A percentile compares a stretch with the other conserved stretches of the same genome.
phyloP scores from a whole-genome alignment of 2,888 invertebrate species.

The Mantis religiosa region DNA sequence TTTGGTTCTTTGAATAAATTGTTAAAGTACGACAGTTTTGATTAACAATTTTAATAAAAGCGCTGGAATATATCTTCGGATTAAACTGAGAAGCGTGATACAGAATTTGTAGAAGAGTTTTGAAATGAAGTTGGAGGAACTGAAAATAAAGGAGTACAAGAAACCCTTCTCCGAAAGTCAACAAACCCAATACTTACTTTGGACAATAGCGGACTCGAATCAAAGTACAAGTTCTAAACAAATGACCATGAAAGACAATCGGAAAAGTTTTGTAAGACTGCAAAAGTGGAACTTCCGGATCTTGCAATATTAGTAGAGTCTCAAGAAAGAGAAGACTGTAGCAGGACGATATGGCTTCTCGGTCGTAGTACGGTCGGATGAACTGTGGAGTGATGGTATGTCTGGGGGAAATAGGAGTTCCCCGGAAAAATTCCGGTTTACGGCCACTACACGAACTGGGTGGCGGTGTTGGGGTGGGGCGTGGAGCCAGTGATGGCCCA shows the following conservation, averaged over 20 bases:
- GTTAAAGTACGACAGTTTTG: too few relatives aligned
- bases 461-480: neutral
- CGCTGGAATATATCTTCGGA: too few relatives aligned
- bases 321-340: neutral
- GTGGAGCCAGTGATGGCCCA: neutral
- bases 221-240: neutral
- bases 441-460: neutral
- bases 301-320: neutral
- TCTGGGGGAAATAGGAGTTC: neutral
- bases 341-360: neutral
- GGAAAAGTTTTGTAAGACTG: neutral
- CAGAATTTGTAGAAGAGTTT: too few relatives aligned
- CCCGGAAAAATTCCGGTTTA: neutral
- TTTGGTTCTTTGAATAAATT: too few relatives aligned
- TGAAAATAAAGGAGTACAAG: too few relatives aligned
- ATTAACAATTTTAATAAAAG: too few relatives aligned
- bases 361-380: neutral
- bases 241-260: neutral
- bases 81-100: too few relatives aligned
- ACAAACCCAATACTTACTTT: too few relatives aligned
- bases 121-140: too few relatives aligned
- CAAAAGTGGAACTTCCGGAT: neutral
- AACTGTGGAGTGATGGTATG: neutral
- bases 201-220: too few relatives aligned
- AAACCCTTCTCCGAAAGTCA: too few relatives aligned